phyloP scores from a whole-genome alignment of 2,113 vertebrate genomes.

The Leptodactylus fuscus region DNA sequence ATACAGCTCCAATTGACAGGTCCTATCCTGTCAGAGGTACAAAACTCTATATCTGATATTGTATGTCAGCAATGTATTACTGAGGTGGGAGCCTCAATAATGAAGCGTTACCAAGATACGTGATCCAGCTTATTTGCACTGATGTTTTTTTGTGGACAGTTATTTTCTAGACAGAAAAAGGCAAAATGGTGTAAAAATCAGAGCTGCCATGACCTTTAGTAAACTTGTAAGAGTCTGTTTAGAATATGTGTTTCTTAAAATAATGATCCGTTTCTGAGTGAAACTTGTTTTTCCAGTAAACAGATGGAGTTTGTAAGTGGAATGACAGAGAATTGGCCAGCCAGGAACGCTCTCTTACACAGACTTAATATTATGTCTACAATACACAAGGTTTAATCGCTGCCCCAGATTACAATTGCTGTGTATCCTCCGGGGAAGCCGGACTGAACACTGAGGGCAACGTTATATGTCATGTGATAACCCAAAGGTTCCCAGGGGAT shows the following conservation, averaged over 20 bases:
- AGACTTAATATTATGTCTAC: constrained; percentile 33
- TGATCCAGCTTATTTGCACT: not conserved
- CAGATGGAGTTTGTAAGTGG: not conserved
- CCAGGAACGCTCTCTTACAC: not conserved
- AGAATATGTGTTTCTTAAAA: not conserved
- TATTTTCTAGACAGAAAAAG: not conserved
- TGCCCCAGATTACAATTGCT: constrained; percentile 71
- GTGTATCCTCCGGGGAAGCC: constrained; percentile 68
- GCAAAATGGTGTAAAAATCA: not conserved
- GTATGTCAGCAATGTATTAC: too few species aligned
- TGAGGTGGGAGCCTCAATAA: too few species aligned
- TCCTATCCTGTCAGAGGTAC: too few species aligned
- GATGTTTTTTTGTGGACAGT: not conserved
- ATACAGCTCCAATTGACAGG: too few species aligned
- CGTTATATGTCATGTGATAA: constrained; percentile 70
- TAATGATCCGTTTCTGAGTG: not conserved
- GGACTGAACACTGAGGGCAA: constrained; percentile 70
- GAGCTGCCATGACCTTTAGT: not conserved
- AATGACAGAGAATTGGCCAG: not conserved
- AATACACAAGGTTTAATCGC: constrained; percentile 76
- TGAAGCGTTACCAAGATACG: too few species aligned
- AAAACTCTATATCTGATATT: too few species aligned
- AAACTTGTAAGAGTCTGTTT: not conserved
- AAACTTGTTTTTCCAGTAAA: constrained; percentile 10
- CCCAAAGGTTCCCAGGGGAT: constrained; percentile 48